phyloP scores from a whole-genome alignment of 1,140 invertebrate species.

The Holotrichia oblita region DNA sequence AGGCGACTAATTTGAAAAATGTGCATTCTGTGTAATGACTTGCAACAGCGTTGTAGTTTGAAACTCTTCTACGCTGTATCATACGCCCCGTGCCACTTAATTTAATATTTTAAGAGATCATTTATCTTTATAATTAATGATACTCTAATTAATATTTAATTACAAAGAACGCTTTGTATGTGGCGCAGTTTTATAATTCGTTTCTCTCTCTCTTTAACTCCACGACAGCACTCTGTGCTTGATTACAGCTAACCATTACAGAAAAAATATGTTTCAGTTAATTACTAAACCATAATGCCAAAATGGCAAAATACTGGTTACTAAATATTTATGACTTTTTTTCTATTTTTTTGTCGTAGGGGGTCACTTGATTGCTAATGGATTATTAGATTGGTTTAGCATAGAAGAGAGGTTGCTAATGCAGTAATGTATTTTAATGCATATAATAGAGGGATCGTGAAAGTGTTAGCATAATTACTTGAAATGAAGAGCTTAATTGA shows the following conservation, averaged over 20 bases:
- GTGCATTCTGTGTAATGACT: neutral
- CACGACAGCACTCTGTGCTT: neutral
- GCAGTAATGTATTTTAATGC: too few species aligned
- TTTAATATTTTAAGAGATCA: slow-evolving; percentile 56
- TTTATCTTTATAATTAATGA: slow-evolving; percentile 58
- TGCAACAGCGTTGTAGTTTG: neutral
- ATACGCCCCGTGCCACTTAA: slow-evolving; percentile 45
- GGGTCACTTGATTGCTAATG: too few species aligned
- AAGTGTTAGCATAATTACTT: too few species aligned
- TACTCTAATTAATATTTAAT: slow-evolving; percentile 57
- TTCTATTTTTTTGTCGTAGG: too few species aligned
- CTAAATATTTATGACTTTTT: neutral
- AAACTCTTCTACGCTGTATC: neutral
- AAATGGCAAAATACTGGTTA: slow-evolving; percentile 1
- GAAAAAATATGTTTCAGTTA: slow-evolving; percentile 4
- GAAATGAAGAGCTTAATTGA: too few species aligned
- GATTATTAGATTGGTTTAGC: too few species aligned
- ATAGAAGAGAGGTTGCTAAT: too few species aligned
- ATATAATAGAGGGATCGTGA: too few species aligned
- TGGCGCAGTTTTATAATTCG: slow-evolving; percentile 40
- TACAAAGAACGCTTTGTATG: slow-evolving; percentile 49
- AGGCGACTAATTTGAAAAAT: slow-evolving; percentile 14
- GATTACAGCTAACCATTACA: neutral
- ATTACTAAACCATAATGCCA: neutral
- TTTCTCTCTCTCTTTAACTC: neutral